phyloP scores from a whole-genome alignment of 2,888 invertebrate species.

The Mythimna albipuncta region DNA sequence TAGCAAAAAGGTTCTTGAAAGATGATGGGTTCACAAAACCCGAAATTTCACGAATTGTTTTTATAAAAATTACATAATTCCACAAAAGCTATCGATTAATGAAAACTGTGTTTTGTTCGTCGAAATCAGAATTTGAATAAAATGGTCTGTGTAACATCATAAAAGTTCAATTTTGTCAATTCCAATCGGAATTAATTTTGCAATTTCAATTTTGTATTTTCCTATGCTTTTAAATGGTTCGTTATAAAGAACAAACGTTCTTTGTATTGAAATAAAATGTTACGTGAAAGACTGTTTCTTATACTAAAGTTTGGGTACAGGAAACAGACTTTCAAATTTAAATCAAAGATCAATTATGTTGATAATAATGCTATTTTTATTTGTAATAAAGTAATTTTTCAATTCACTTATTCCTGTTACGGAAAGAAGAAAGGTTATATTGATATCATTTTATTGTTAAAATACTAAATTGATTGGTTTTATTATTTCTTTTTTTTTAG shows the following conservation, averaged over 20 bases:
- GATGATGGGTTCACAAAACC: slow-evolving; percentile 3
- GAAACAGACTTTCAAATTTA: not conserved
- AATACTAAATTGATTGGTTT: too few species aligned
- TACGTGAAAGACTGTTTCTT: too few species aligned
- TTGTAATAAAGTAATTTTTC: not conserved
- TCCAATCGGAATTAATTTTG: slow-evolving; percentile 2
- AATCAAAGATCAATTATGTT: not conserved
- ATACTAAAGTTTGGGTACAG: too few species aligned
- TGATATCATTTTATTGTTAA: not conserved
- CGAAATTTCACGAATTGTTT: not conserved
- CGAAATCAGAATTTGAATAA: not conserved
- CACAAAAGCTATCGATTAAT: not conserved
- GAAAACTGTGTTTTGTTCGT: not conserved
- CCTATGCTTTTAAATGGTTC: slow-evolving; percentile 12
- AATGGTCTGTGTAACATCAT: not conserved
- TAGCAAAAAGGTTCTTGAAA: slow-evolving; percentile 2
- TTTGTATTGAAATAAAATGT: not conserved
- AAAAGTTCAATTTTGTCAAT: not conserved
- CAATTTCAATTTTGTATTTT: slow-evolving; percentile 14
- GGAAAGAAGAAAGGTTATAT: not conserved
- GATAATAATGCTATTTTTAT: not conserved
- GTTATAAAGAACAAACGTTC: not conserved
- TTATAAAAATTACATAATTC: slow-evolving; percentile 8
- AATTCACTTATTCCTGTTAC: not conserved
- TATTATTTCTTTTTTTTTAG: too few species aligned